These are phyloP conservation scores for Botia kubotai DNA, from an alignment of 2,797 vertebrate species.

Conservation along the genomic window DNA sequence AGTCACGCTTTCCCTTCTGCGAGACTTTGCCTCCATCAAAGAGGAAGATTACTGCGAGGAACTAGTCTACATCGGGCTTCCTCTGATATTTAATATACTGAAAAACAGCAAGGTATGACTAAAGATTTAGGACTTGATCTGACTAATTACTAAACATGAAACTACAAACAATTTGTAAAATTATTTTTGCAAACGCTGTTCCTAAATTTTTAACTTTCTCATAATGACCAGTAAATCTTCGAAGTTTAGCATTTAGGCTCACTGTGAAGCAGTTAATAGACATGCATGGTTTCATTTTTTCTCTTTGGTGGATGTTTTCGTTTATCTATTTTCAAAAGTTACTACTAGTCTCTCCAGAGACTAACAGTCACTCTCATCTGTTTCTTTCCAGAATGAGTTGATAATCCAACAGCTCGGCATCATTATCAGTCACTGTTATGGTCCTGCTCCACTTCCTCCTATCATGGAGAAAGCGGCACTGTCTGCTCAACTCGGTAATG, in stretches of 20 bases:
- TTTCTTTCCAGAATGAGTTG: conserved; percentile 87
- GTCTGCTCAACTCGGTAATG: conserved; percentile 84
- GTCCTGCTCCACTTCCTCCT: conserved; percentile 87
- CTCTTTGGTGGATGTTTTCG: no score
- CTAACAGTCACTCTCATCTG: neutral
- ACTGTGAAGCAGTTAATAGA: no score
- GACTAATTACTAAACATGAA: no score
- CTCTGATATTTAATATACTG: conserved; percentile 91
- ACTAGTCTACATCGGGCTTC: conserved; percentile 85
- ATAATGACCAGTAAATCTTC: no score
- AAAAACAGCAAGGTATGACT: conserved; percentile 86
- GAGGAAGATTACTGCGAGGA: conserved; percentile 95
- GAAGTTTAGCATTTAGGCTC: no score
- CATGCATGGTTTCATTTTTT: no score
- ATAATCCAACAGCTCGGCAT: conserved; percentile 87
- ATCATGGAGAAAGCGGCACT: conserved; percentile 86
- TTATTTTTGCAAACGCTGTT: no score
- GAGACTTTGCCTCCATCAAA: conserved; percentile 89
- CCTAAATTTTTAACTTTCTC: no score
- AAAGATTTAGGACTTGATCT: no score
- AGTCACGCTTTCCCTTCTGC: conserved; percentile 86
- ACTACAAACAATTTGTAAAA: no score
- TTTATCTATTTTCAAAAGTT: no score
- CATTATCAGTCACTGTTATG: conserved; percentile 93
- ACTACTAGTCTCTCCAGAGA: neutral